Conservation (phyloP, 2,888 invertebrate species). For the Ectropis crepuscularia region DNA sequence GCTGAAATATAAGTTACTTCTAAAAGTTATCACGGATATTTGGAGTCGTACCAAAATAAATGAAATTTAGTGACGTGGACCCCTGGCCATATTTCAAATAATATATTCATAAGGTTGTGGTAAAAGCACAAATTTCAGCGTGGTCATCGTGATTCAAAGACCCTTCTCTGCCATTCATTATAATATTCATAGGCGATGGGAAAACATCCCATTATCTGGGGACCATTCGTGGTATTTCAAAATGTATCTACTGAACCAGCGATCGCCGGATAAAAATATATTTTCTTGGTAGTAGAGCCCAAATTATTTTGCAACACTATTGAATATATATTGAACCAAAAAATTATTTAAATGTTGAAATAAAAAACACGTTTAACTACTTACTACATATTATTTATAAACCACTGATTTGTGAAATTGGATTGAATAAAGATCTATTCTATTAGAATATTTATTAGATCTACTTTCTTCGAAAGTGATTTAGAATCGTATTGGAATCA, state of each 20-base stretch:
- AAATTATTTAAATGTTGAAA: too few relatives aligned
- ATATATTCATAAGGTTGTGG: constrained; percentile 70
- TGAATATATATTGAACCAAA: too few relatives aligned
- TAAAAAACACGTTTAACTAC: too few relatives aligned
- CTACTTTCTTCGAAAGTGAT: too few relatives aligned
- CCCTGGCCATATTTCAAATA: constrained; percentile 59
- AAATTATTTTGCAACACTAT: not conserved
- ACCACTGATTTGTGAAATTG: too few relatives aligned
- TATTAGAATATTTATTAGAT: too few relatives aligned
- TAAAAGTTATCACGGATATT: not conserved
- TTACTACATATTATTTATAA: too few relatives aligned
- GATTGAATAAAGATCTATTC: too few relatives aligned
- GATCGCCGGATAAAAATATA: not conserved
- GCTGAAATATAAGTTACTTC: not conserved
- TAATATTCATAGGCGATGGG: constrained; percentile 61
- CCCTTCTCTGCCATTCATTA: constrained; percentile 57
- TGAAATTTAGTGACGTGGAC: constrained; percentile 14
- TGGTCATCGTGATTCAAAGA: constrained; percentile 64
- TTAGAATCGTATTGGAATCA: too few relatives aligned
- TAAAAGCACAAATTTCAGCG: constrained; percentile 56
- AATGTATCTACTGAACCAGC: constrained; percentile 12
- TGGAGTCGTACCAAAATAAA: not conserved
- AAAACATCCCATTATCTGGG: constrained; percentile 45
- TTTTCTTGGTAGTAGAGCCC: constrained; percentile 1
- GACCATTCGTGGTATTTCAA: constrained; percentile 27